Base-by-base conservation (phyloP, 2,888 invertebrate genomes). In the Herminia tarsipennalis region DNA sequence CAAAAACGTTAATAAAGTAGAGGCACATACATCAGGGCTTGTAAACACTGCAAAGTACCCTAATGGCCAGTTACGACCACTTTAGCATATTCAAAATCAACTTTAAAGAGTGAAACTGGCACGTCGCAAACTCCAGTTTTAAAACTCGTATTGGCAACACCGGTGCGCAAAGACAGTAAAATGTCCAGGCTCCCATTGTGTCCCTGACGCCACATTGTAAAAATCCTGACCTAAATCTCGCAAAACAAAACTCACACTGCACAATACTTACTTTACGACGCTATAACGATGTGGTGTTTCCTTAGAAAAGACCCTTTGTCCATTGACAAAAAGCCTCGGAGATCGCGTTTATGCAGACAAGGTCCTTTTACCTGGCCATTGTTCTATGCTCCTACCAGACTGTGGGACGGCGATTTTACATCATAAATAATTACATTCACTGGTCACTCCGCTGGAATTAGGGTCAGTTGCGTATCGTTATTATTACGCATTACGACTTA, bases 281-380 rank as follows among this genome's bases (percentile, higher is more conserved):
- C 84, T 77, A 87, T 91, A 89, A 90, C 90, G 90, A 90, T 87
- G 89, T 88, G 89, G 88, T 88, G 88, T 87, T 87, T 86, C 87
- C 85, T 82, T 85, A 88, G 88, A 91, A 89, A 85, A 84, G 88
- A 72, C 76, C 86, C 83, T 87, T 90, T 90, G 88, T 90, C 77
- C 88, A 87, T 87, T 86, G 85, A 89, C 88, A 88, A 89, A 89
- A 88, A 88, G 83, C 83, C 72, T 81, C 73, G 72, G 78, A 86
- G 86, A 88, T 87, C 83, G 80, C 83, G 78, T 88, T 84, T 87
- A 83, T 85, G 83, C 82, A 86, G 82, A 85, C 80, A 78, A 78
- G 77, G 81, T 81, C 83, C 81, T 81, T 88, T 78, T 89, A 89
- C 89, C 88, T 88, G 88, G 65, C 72, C 70, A 83, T 90, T 88